Conservation (phyloP, 2,113 vertebrate genomes). For the Sclerurus mexicanus region DNA sequence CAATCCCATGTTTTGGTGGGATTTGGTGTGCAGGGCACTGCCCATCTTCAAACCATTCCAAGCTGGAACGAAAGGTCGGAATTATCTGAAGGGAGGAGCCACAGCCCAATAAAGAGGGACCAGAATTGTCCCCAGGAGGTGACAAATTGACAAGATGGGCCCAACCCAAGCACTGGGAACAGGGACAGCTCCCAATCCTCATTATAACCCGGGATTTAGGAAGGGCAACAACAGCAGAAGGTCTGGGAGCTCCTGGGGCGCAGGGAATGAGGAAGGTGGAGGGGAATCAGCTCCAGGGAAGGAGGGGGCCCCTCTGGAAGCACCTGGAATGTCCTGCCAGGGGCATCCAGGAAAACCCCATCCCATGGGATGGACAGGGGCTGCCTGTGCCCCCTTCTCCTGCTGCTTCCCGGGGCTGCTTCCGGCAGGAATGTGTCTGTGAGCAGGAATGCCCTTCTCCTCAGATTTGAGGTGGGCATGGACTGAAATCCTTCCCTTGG, state of each 20-base stretch:
- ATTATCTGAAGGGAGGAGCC: neutral
- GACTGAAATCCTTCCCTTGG: too few species aligned
- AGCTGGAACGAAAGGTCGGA: neutral
- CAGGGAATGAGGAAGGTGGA: neutral
- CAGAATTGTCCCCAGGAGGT: neutral
- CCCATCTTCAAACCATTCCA: neutral
- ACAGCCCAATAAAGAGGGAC: neutral
- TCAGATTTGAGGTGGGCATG: too few species aligned
- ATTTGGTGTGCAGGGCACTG: neutral
- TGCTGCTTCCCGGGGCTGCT: neutral
- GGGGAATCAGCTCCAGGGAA: neutral
- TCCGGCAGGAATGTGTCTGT: neutral
- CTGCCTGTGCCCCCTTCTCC: neutral
- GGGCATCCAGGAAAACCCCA: neutral
- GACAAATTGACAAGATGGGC: neutral
- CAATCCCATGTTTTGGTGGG: neutral
- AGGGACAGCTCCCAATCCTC: neutral
- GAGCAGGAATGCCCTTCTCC: neutral
- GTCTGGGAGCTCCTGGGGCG: neutral
- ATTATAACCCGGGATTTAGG: neutral
- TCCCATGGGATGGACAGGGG: neutral
- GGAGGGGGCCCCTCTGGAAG: neutral
- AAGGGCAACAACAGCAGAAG: neutral
- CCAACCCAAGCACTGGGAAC: neutral
- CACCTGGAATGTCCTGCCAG: neutral